Evolutionary conservation across 2,113 vertebrate genomes (phyloP).

Genomic region (Pelusios castaneus): DNA sequence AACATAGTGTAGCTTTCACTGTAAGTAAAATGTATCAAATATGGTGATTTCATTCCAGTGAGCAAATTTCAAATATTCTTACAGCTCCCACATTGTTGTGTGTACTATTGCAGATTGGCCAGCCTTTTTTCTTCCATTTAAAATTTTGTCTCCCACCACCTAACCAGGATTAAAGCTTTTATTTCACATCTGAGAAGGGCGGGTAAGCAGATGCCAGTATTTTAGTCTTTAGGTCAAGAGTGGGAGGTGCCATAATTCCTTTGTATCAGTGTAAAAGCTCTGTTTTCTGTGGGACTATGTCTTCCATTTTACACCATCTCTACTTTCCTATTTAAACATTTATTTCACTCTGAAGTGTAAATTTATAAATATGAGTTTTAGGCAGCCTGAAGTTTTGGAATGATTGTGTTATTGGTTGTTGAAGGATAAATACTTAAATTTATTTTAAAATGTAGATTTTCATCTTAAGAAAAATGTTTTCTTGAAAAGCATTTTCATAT

Average conservation of each 20-base stretch:
- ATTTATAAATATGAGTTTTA: neutral
- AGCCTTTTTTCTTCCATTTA: neutral
- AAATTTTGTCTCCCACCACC: too few relatives aligned
- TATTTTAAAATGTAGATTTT: neutral
- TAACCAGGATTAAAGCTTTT: neutral
- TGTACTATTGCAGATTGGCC: neutral
- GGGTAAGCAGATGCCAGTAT: neutral
- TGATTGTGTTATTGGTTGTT: neutral
- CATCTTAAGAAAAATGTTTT: neutral
- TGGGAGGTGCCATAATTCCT: neutral
- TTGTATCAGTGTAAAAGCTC: too few relatives aligned
- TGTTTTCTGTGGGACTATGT: neutral
- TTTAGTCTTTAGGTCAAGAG: neutral
- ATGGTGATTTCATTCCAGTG: neutral
- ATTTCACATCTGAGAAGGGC: neutral
- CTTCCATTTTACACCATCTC: neutral
- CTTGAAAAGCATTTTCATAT: neutral
- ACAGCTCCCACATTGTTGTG: neutral
- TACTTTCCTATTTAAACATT: neutral
- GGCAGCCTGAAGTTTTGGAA: neutral
- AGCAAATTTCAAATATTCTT: neutral
- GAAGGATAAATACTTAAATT: neutral
- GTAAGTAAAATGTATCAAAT: neutral
- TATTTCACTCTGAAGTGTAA: neutral
- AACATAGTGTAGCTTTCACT: neutral